These are phyloP conservation scores for Balaenoptera acutorostrata DNA, from an alignment of 2,113 vertebrate species.

Conservation along the genomic window DNA sequence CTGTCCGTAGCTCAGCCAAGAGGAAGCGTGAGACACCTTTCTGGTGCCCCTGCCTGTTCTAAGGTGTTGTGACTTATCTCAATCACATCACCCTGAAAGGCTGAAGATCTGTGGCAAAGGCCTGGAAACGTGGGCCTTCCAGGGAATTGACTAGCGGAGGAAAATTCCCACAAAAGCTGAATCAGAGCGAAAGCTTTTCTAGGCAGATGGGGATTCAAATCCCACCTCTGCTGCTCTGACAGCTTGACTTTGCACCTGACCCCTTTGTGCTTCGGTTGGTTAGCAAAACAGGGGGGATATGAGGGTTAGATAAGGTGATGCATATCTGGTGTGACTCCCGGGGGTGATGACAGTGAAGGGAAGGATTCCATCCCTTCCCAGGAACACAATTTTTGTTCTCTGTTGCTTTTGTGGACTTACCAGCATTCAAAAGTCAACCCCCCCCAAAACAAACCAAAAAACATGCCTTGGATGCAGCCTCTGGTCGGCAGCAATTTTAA, in stretches of 20 bases:
- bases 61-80: background rate
- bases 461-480: background rate
- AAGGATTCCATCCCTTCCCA: background rate
- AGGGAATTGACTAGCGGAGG: background rate
- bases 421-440: background rate
- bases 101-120: background rate
- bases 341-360: background rate
- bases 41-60: background rate
- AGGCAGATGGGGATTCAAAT: background rate
- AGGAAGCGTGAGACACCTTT: background rate
- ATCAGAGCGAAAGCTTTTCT: background rate
- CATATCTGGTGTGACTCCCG: too few species aligned
- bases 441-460: background rate
- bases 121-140: background rate
- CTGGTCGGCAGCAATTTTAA: background rate
- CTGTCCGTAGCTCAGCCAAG: background rate
- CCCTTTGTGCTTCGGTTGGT: background rate
- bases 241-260: background rate
- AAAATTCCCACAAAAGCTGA: background rate
- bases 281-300: background rate
- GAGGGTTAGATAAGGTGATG: background rate
- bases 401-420: background rate
- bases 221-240: background rate
- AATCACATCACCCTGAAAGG: background rate
- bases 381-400: background rate